A percentile compares a stretch with the other conserved stretches of the same genome.
Conservation (phyloP, 2,113 vertebrate genomes). For the Chloroceryle aenea region DNA sequence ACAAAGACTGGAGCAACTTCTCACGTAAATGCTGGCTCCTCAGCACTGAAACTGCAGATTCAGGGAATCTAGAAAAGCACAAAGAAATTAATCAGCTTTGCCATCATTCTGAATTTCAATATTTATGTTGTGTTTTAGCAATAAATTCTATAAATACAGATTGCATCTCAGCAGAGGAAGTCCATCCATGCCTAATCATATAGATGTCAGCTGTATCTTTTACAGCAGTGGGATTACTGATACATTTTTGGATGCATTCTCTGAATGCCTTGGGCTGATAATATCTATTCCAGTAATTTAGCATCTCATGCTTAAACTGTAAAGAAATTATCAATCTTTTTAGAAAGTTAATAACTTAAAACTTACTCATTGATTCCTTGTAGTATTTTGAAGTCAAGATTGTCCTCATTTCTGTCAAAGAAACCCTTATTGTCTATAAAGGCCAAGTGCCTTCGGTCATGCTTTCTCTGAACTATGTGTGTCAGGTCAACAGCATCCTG, state of each 20-base stretch:
- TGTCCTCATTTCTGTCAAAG: conserved; percentile 94
- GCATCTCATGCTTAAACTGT: not conserved
- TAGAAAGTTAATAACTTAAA: not conserved
- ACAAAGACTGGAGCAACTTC: conserved; percentile 94
- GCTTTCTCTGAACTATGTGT: conserved; percentile 83
- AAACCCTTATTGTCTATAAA: conserved; percentile 91
- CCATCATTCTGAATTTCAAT: not conserved
- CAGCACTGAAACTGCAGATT: conserved; percentile 87
- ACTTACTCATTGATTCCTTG: conserved; percentile 96
- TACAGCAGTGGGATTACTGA: not conserved
- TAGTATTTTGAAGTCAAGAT: conserved; percentile 92
- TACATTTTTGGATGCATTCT: not conserved
- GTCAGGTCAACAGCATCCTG: conserved; percentile 77
- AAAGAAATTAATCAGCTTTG: conserved; percentile 38
- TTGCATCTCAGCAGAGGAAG: not conserved
- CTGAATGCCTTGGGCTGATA: not conserved
- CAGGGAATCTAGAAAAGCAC: conserved; percentile 85
- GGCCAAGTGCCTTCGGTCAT: conserved; percentile 84
- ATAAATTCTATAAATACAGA: not conserved
- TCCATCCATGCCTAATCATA: not conserved
- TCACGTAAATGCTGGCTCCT: conserved; percentile 87
- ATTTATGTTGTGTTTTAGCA: conserved; percentile 14
- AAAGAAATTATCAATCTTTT: not conserved
- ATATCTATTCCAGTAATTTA: not conserved
- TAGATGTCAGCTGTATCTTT: not conserved